Conservation (phyloP, 2,888 invertebrate genomes). For the Cantharis lateralis region DNA sequence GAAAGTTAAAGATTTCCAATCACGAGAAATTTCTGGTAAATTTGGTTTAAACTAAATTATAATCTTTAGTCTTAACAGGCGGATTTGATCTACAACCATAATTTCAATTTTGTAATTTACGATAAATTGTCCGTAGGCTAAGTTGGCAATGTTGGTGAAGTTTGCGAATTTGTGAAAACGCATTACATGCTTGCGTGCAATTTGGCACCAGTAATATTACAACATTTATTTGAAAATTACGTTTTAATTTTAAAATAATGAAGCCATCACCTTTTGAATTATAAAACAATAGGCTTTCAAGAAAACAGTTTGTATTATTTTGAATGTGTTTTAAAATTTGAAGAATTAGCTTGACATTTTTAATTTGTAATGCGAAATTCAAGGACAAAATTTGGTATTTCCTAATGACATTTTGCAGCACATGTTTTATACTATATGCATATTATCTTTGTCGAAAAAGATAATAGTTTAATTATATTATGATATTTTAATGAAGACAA, state of each 20-base stretch:
- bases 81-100: neutral
- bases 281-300: neutral
- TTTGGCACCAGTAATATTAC: too few relatives aligned
- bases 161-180: neutral
- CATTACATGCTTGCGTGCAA: too few relatives aligned
- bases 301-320: too few relatives aligned
- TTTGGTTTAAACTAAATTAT: neutral
- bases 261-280: too few relatives aligned
- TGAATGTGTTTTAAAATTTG: neutral
- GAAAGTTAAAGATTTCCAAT: neutral
- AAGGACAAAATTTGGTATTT: neutral
- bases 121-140: too few relatives aligned
- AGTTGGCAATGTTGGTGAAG: neutral
- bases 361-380: neutral
- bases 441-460: neutral
- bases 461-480: neutral
- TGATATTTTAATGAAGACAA: neutral
- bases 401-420: neutral
- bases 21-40: neutral
- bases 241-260: neutral
- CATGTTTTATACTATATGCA: neutral
- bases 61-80: neutral
- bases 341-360: neutral
- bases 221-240: too few relatives aligned
- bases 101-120: neutral